These are phyloP conservation scores for Porphyrio hochstetteri DNA, from an alignment of 2,113 vertebrate species.

Conservation along the genomic window DNA sequence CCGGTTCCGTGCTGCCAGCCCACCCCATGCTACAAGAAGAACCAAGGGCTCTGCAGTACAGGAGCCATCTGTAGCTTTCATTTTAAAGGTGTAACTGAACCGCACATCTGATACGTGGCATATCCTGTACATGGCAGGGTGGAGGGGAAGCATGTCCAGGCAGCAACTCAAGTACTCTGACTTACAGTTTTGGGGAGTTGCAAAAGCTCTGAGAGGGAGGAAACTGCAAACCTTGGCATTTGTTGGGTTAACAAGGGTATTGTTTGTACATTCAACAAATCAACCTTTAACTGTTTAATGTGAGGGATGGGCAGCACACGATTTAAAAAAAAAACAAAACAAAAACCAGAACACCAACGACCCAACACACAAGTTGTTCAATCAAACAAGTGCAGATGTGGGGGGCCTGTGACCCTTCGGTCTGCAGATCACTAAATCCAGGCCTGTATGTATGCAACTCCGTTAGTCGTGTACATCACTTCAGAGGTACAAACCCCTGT, in stretches of 20 bases:
- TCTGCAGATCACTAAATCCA: not conserved
- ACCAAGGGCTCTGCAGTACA: not conserved
- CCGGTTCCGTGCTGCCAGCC: rapidly evolving
- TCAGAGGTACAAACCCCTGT: not conserved
- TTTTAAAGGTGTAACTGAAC: not conserved
- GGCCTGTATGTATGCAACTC: not conserved
- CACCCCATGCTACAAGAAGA: not conserved
- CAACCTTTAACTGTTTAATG: not conserved
- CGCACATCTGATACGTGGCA: not conserved
- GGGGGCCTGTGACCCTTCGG: not conserved
- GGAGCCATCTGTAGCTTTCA: not conserved
- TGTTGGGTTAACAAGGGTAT: not conserved
- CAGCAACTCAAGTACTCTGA: rapidly evolving
- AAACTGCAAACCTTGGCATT: not conserved
- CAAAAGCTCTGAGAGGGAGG: not conserved
- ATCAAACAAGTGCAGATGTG: not conserved
- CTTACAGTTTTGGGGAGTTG: not conserved
- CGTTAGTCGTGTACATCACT: not conserved
- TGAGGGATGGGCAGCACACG: rapidly evolving
- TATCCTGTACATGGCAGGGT: not conserved
- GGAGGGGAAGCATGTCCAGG: not conserved
- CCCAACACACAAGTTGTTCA: not conserved
- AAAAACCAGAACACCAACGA: too few species aligned
- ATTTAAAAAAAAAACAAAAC: not conserved
- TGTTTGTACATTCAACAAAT: not conserved